Conservation (phyloP, 2,113 vertebrate species). For the Triplophysa rosa region DNA sequence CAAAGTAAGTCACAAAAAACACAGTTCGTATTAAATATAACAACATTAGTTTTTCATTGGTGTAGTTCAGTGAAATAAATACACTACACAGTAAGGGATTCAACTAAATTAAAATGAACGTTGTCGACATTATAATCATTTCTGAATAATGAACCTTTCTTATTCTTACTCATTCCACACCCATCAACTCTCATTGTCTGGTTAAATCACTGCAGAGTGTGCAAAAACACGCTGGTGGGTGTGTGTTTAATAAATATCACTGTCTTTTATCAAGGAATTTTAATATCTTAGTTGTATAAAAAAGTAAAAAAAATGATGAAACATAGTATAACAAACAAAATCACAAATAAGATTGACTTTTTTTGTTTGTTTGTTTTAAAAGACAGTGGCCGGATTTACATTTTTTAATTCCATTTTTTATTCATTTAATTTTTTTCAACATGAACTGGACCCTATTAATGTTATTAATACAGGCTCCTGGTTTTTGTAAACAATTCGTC, state of each 20-base stretch:
- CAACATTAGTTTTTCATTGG: too few species aligned
- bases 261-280: not conserved
- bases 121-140: not conserved
- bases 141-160: not conserved
- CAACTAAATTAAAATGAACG: not conserved
- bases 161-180: not conserved
- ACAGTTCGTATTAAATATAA: too few species aligned
- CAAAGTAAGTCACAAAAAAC: conserved; percentile 81
- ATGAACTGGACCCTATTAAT: too few species aligned
- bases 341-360: too few species aligned
- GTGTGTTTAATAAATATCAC: not conserved
- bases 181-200: not conserved
- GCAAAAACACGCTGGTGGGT: not conserved
- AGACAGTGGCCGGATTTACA: too few species aligned
- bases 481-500: too few species aligned
- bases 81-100: not conserved
- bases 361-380: too few species aligned
- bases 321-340: too few species aligned
- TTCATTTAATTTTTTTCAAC: too few species aligned
- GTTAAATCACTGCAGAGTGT: not conserved
- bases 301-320: too few species aligned
- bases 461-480: too few species aligned
- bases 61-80: not conserved
- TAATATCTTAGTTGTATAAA: not conserved
- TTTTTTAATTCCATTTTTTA: too few species aligned